Evolutionary conservation across 2,113 vertebrate genomes (phyloP).

Genomic region (Cromileptes altivelis): DNA sequence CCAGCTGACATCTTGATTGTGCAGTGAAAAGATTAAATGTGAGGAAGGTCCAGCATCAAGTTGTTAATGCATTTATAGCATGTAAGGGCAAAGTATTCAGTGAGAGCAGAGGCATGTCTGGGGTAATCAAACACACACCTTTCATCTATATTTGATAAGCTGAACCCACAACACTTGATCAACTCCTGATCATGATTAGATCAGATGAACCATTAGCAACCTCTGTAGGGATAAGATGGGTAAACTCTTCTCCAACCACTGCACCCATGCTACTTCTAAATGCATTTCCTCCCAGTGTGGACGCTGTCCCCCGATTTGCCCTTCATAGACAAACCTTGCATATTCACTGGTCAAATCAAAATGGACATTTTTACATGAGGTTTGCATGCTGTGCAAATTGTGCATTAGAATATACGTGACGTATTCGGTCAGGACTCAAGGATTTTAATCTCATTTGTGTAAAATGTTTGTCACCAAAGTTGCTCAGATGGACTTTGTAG

Average conservation of each 20-base stretch:
- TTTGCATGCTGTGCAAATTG: slow-evolving; percentile 73
- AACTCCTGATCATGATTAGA: slow-evolving; percentile 20
- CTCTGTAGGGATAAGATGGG: neutral
- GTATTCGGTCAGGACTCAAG: neutral
- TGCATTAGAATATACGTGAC: neutral
- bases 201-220: neutral
- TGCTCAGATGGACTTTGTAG: neutral
- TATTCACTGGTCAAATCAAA: neutral
- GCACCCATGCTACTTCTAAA: neutral
- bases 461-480: slow-evolving; percentile 1
- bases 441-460: slow-evolving; percentile 72
- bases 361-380: slow-evolving; percentile 61
- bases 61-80: neutral
- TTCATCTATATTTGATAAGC: slow-evolving; percentile 27
- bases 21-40: neutral
- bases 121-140: neutral
- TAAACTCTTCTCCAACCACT: neutral
- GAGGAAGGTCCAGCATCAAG: neutral
- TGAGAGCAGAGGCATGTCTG: neutral
- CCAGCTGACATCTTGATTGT: no score
- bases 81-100: neutral
- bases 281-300: neutral
- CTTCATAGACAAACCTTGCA: neutral
- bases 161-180: neutral
- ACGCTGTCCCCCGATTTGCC: neutral